A percentile compares a stretch with the other conserved stretches of the same genome.
phyloP scores from a whole-genome alignment of 2,888 invertebrate species.

The Conomelus anceps region DNA sequence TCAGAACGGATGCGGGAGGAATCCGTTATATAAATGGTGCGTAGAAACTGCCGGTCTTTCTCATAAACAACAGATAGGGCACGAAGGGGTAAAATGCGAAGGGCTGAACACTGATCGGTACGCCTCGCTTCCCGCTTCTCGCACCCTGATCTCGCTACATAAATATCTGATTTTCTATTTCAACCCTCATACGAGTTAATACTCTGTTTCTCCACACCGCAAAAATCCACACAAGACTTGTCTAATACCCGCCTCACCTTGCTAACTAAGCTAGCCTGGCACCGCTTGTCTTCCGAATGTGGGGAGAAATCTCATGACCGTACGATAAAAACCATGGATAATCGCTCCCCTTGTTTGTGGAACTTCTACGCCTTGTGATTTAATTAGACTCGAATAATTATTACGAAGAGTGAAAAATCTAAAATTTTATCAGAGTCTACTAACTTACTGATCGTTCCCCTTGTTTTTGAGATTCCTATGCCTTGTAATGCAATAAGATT shows the following conservation, averaged over 20 bases:
- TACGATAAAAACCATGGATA: not conserved
- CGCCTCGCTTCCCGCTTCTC: not conserved
- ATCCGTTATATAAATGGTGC: slow-evolving; percentile 12
- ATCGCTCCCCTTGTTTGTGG: not conserved
- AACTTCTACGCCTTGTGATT: not conserved
- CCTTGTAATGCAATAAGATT: no score
- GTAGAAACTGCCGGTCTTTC: not conserved
- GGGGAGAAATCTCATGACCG: not conserved
- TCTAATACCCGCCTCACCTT: not conserved
- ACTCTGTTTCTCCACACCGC: not conserved
- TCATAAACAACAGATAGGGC: not conserved
- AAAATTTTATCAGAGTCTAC: not conserved
- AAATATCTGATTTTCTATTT: not conserved
- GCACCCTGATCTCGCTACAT: not conserved
- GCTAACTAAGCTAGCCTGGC: not conserved
- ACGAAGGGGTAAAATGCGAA: not conserved
- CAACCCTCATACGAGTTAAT: not conserved
- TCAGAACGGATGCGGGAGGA: slow-evolving; percentile 3
- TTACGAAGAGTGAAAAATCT: not conserved
- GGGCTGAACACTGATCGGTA: not conserved
- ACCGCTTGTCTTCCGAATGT: not conserved
- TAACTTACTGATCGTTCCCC: no score
- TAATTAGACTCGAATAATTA: not conserved
- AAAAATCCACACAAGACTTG: not conserved
- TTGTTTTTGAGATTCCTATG: no score